phyloP scores from a whole-genome alignment of 2,797 vertebrate species.

The Rhinophrynus dorsalis region DNA sequence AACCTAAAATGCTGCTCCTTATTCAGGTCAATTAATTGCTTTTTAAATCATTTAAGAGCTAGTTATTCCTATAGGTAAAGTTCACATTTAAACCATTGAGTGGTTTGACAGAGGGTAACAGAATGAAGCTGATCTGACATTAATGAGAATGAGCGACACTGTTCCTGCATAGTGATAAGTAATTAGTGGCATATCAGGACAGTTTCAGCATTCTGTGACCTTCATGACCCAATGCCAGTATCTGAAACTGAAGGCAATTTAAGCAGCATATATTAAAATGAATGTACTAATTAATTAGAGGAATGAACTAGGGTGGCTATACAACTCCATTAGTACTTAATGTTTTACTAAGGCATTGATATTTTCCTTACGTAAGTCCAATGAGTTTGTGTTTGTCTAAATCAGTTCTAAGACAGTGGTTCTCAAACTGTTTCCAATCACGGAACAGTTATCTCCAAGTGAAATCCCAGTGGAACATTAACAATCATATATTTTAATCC shows the following conservation, averaged over 20 bases:
- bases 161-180: slow-evolving; percentile 21
- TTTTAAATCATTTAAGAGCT: too few relatives aligned
- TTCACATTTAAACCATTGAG: too few relatives aligned
- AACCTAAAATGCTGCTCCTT: too few relatives aligned
- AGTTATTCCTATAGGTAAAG: too few relatives aligned
- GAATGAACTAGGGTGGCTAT: not conserved
- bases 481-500: too few relatives aligned
- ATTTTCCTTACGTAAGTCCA: not conserved
- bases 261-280: slow-evolving; percentile 19
- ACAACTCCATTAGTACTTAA: not conserved
- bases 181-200: slow-evolving; percentile 15
- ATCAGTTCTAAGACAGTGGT: too few relatives aligned
- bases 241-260: not conserved
- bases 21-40: too few relatives aligned
- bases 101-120: slow-evolving; percentile 7
- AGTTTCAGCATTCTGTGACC: slow-evolving; percentile 1
- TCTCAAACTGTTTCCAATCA: too few relatives aligned
- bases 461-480: too few relatives aligned
- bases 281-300: slow-evolving; percentile 29
- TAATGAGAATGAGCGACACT: slow-evolving; percentile 7
- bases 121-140: not conserved
- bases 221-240: slow-evolving; percentile 4
- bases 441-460: too few relatives aligned
- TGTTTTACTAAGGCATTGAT: not conserved
- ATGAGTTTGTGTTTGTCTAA: not conserved